Evolutionary conservation across 2,888 invertebrate species (phyloP), one percentile per base, ranked within the genome.

Genomic region (Hetaerina titia): DNA sequence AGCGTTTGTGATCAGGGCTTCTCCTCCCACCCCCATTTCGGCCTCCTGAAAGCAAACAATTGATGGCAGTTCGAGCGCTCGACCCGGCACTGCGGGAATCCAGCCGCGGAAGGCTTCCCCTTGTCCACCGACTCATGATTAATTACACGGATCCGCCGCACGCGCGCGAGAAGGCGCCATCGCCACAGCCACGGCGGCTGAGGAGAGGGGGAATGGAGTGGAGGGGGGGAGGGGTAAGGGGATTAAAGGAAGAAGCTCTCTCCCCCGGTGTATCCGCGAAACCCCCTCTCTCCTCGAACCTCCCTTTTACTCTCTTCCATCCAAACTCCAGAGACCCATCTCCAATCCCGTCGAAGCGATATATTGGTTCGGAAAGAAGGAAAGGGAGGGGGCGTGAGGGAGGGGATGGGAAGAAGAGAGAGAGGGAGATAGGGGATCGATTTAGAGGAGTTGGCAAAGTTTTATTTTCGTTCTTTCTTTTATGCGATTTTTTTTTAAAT

Each of bases 71-170:
- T 69, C 22, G 19, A 45, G 45, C 45, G 45, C 45, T 45, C 45
- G 45, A 45, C 45, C 45, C 19, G 22, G 17, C 11, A 69, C 9
- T 22, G 22, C 9, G 69, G n/a, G 69, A 69, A 69, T 69, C 69
- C 69, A 69, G 22, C 69, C 69, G 19, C 69, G 22, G 22, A 69
- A n/a, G n/a, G 69, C 69, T 69, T n/a, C n/a, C 8, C 69, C 69
- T 69, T 69, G 69, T 69, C 69, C 69, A 69, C 69, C n/a, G 69
- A 22, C 69, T 69, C 69, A 69, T 69, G 69, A 69, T 69, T 69
- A 69, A 69, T 69, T n/a, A 22, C 69, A 2, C n/a, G 69, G 69
- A 69, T 69, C 69, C n/a, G 69, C 69, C 22, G n/a, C 69, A 69
- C 69, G 69, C 69, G 69, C 22, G 8, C 69, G 69, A 45, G 45